A percentile compares a stretch with the other conserved stretches of the same genome.
These are phyloP conservation scores for Fragum fragum DNA, from an alignment of 2,888 invertebrate species.

Conservation along the genomic window DNA sequence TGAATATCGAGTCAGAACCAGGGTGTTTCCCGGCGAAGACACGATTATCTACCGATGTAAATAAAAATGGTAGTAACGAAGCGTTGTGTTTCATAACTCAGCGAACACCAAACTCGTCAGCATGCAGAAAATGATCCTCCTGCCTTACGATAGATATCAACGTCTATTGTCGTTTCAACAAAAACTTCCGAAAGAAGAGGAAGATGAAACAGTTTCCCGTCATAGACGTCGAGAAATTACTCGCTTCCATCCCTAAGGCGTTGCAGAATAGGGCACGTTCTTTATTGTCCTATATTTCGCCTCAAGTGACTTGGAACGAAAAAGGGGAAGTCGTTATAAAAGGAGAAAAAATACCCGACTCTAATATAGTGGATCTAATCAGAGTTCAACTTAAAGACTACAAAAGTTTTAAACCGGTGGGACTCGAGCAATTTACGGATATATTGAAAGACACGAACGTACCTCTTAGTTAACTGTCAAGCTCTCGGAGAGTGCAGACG, in stretches of 20 bases:
- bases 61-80: conserved; percentile 17
- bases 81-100: neutral
- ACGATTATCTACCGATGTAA: conserved; percentile 44
- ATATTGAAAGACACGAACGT: conserved; percentile 46
- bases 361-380: conserved; percentile 51
- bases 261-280: conserved; percentile 23
- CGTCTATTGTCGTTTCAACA: conserved; percentile 24
- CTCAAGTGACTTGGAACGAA: conserved; percentile 39
- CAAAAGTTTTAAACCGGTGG: conserved; percentile 36
- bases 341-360: conserved; percentile 33
- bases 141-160: conserved; percentile 41
- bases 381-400: conserved; percentile 56
- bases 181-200: neutral
- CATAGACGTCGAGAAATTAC: conserved; percentile 11
- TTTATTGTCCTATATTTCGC: conserved; percentile 36
- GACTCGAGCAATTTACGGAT: conserved; percentile 25
- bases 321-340: conserved; percentile 45
- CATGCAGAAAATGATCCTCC: conserved; percentile 50
- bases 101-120: neutral
- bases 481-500: conserved; percentile 35
- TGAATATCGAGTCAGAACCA: conserved; percentile 47
- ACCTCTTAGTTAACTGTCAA: conserved; percentile 40
- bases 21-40: conserved; percentile 46
- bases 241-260: conserved; percentile 36
- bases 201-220: neutral